A percentile compares a stretch with the other conserved stretches of the same genome.
These are phyloP conservation scores for Molossus molossus DNA, from an alignment of 2,797 vertebrate species.

Conservation along the genomic window DNA sequence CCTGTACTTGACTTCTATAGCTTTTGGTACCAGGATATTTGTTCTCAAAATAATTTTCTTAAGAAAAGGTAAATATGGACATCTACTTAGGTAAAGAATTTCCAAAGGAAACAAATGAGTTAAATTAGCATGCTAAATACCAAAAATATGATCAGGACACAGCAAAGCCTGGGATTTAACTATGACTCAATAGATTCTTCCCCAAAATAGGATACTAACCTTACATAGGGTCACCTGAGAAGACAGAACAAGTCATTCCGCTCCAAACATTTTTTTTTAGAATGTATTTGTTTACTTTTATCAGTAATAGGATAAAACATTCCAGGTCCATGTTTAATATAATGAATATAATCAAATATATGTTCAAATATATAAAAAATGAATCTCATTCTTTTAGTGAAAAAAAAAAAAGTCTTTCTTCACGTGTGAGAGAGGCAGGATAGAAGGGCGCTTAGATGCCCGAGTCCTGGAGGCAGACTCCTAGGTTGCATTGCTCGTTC, in stretches of 20 bases:
- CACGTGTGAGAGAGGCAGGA: not conserved
- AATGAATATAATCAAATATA: slow-evolving; percentile 55
- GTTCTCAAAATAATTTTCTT: slow-evolving; percentile 1
- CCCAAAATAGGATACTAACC: slow-evolving; percentile 4
- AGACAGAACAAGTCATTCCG: not conserved
- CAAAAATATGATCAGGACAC: slow-evolving; percentile 9
- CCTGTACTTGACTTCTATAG: not conserved
- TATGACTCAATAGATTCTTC: slow-evolving; percentile 55
- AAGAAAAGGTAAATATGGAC: not conserved
- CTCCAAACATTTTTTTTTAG: not conserved
- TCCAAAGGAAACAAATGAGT: slow-evolving; percentile 35
- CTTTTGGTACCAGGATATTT: not conserved
- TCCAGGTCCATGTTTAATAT: slow-evolving; percentile 3
- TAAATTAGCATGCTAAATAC: slow-evolving; percentile 36
- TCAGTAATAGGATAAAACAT: not conserved
- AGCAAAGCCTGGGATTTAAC: slow-evolving; percentile 29
- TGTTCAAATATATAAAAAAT: not conserved
- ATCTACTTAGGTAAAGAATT: slow-evolving; percentile 28
- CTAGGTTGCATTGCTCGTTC: not conserved
- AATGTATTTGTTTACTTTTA: slow-evolving; percentile 52
- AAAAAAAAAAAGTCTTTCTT: not conserved
- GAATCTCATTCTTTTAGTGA: not conserved
- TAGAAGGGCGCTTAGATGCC: not conserved
- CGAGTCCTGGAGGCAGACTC: not conserved
- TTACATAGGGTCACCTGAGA: not conserved